Conservation (phyloP, 2,888 invertebrate genomes). For the Erebia epiphron region DNA sequence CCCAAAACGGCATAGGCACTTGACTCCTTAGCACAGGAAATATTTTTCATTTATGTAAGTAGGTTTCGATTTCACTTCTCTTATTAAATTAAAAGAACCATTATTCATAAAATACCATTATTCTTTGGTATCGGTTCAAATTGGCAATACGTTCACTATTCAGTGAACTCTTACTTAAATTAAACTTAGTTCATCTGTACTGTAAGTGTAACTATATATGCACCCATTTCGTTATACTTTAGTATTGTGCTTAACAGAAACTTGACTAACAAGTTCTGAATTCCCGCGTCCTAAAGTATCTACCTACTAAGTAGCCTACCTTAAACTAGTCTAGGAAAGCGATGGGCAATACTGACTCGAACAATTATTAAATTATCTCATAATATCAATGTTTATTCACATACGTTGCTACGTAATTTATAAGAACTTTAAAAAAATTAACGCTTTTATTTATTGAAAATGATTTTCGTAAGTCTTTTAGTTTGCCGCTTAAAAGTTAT, state of each 20-base stretch:
- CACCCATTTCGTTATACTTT: neutral
- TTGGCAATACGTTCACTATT: neutral
- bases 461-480: neutral
- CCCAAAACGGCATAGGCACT: no score
- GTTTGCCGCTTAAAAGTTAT: slow-evolving; percentile 22
- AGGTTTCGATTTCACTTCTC: no score
- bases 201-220: neutral
- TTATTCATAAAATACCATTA: no score
- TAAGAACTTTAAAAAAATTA: neutral
- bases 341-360: slow-evolving; percentile 23
- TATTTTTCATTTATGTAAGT: no score
- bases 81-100: no score
- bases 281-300: slow-evolving; percentile 28
- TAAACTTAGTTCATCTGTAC: neutral
- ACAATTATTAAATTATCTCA: neutral
- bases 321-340: slow-evolving; percentile 29
- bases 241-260: slow-evolving; percentile 21
- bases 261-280: slow-evolving; percentile 35
- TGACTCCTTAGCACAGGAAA: no score
- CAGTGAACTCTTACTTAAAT: neutral
- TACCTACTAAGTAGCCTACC: no score
- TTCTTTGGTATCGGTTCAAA: no score
- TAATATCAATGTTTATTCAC: neutral
- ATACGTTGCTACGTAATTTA: neutral
- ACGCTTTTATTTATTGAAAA: neutral